Percentiles rank a stretch among this genome's conserved stretches.
Evolutionary conservation across 1,140 invertebrate genomes (phyloP).

Genomic region (Piezodorus guildinii): DNA sequence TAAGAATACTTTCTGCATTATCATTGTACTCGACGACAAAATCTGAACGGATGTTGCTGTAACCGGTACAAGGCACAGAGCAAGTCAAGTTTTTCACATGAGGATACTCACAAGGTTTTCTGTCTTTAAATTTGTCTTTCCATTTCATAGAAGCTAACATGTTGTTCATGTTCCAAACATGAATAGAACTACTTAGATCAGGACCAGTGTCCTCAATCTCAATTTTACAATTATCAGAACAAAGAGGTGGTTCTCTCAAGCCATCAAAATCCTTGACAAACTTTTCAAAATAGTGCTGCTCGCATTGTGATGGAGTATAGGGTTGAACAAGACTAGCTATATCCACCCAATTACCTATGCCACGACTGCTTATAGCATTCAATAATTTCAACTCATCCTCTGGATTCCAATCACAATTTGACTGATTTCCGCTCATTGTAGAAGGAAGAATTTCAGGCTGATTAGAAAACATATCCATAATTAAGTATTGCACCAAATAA

Average conservation of each 20-base stretch:
- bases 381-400: conserved; percentile 16
- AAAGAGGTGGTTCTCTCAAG: neutral
- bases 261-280: neutral
- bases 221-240: conserved; percentile 16
- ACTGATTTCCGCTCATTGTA: no score
- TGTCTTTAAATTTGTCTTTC: neutral
- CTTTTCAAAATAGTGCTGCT: conserved; percentile 4
- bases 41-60: conserved; percentile 74
- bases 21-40: conserved; percentile 76
- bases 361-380: neutral
- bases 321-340: neutral
- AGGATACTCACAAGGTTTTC: neutral
- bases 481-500: no score
- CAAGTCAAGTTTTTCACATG: neutral
- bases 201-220: neutral
- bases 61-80: conserved; percentile 45
- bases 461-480: no score
- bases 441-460: no score
- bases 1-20: conserved; percentile 60
- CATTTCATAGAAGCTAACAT: no score
- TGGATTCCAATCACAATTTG: neutral
- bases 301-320: neutral
- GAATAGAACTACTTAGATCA: neutral
- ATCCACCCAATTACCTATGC: conserved; percentile 12
- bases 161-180: no score